Evolutionary conservation across 2,888 invertebrate species (phyloP), one percentile per base, ranked within the genome.

Genomic region (Polymixis flavicincta): DNA sequence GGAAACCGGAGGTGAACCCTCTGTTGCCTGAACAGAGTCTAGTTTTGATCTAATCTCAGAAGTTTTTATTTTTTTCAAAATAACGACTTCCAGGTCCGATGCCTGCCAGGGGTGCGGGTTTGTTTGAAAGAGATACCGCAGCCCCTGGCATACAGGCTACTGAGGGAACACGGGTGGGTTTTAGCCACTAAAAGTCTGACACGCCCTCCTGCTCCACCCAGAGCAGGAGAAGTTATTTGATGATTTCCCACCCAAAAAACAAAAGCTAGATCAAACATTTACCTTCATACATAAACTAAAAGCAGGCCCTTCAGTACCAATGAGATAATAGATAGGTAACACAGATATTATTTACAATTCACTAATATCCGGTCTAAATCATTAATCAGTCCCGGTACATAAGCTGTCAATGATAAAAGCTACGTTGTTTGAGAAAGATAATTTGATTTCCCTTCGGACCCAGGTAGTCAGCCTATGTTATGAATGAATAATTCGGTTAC

Each of bases 321-420:
- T 63, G 6, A 59, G 19, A 17, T 52, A 48, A 32, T 11, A 32
- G 54, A n/a, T 22, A 71, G 54, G n/a, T 22, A 71, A 59, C 28
- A 28, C 22, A 75, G 4, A 57, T 25, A 79, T 28, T 63, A 80
- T 72, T 73, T 48, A 71, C 61, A 54, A 57, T 42, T 60, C 54
- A 60, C 52, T 74, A 65, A 72, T 52, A 74, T 66, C 50, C 65
- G 22, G 71, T 64, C 45, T 74, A 64, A 80, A 85, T 76, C 3
- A 74, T 80, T 75, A 72, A 78, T 75, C 65, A 83, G 50, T 55
- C 76, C 65, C 84, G 71, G 80, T 77, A 74, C n/a, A 83, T 61
- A 50, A 74, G 52, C 77, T 84, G 83, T 83, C 86, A 88, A 86
- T 86, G 82, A 74, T 88, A 87, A 89, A 89, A 90, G 88, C 87